phyloP scores from a whole-genome alignment of 2,888 invertebrate species.

The Drosophila hamatofila region DNA sequence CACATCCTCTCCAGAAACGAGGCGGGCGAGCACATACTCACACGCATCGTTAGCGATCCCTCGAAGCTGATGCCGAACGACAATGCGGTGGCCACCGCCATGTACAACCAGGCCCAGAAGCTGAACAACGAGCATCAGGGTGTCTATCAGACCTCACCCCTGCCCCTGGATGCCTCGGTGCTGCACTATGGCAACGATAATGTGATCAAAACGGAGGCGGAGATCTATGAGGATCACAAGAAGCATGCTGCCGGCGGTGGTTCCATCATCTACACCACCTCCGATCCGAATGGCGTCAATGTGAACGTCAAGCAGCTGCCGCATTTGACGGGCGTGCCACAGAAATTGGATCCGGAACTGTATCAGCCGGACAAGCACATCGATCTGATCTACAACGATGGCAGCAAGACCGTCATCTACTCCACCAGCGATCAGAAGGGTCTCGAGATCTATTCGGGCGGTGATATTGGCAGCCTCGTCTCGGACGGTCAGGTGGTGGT shows the following conservation, averaged over 20 bases:
- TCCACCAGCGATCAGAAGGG: constrained; percentile 92
- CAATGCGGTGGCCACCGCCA: constrained; percentile 83
- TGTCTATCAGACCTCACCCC: constrained; percentile 84
- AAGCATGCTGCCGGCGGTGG: constrained; percentile 78
- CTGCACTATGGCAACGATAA: constrained; percentile 84
- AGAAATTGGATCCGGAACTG: constrained; percentile 85
- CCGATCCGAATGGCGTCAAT: constrained; percentile 84
- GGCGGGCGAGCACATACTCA: constrained; percentile 85
- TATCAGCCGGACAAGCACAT: constrained; percentile 87
- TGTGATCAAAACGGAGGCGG: constrained; percentile 84
- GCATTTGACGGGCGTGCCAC: constrained; percentile 83
- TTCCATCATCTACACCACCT: constrained; percentile 86
- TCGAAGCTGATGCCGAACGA: constrained; percentile 84
- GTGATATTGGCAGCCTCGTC: constrained; percentile 84
- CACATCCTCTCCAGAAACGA: constrained; percentile 85
- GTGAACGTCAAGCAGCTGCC: constrained; percentile 84
- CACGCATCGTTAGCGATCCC: constrained; percentile 85
- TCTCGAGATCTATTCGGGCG: constrained; percentile 88
- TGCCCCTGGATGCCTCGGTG: constrained; percentile 84
- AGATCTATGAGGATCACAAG: constrained; percentile 84
- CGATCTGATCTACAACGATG: constrained; percentile 93
- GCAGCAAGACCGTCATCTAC: constrained; percentile 93
- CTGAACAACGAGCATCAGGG: constrained; percentile 81
- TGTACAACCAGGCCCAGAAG: constrained; percentile 85
- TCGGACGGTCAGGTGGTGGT: constrained; percentile 85